Base-by-base conservation (phyloP, 2,113 vertebrate genomes). In the Atractosteus spatula region DNA sequence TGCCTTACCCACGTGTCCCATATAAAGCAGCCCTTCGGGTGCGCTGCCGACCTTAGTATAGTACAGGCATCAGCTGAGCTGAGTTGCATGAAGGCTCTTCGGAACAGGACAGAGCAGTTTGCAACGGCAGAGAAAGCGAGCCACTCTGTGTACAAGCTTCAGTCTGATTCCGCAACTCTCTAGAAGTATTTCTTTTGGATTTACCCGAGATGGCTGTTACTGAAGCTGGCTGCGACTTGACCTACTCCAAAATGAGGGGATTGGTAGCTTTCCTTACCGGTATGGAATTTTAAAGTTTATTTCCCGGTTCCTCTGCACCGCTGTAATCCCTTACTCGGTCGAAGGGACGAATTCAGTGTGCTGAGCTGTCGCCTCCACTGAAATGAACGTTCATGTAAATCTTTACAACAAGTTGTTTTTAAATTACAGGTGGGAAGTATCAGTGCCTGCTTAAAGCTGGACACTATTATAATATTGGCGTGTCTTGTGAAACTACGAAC, bases 261-360 rank as follows among this genome's bases (percentile, higher is more conserved):
- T 66, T 92, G 11, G 76, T 89, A 65, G 84, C 86, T 0, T 90
- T 87, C 81, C 82, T 93, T 57, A 84, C 90, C 70, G 89, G 92
- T 91, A 76, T 75, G 75, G 7, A 10, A 7, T 62, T 57, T 51
- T 16, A 51, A n/a, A 16, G 41, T 61, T 3, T 47, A 8, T 55
- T 12, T 66, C 29, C 29, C 29, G 29, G 29, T 29, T 29, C 29
- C 29, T 29, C 29, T 29, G 29, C 29, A 29, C 29, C 29, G 29
- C 29, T 29, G 29, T 29, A 29, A 29, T 29, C 2, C 29, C 29
- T 29, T 29, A 29, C 29, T 29, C 29, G 1, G 29, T 29, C 29
- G 29, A 29, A 29, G 29, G 29, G 29, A 29, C 29, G 29, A 29
- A 29, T 29, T 29, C 29, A 29, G 29, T 29, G 29, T 29, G 29